Evolutionary conservation across 2,113 vertebrate species (phyloP).

Genomic region (Peromyscus californicus): DNA sequence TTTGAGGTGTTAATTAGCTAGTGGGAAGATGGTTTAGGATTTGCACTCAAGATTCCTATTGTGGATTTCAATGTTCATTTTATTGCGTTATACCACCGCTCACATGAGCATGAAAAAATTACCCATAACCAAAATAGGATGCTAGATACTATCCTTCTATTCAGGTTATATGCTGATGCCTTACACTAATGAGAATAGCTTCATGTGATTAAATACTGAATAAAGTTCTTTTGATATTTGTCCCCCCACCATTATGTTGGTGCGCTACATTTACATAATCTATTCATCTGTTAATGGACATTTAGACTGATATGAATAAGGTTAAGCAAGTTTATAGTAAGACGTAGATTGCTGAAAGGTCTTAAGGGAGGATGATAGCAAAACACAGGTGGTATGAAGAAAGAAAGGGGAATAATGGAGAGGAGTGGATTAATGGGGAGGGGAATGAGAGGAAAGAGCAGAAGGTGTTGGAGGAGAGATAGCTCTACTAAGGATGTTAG

Average conservation of each 20-base stretch:
- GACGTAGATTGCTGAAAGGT: background rate
- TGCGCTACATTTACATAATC: background rate
- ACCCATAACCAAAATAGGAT: background rate
- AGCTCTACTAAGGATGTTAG: background rate
- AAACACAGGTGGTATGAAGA: background rate
- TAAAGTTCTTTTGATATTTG: background rate
- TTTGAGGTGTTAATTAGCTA: background rate
- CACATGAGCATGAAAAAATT: background rate
- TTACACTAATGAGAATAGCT: background rate
- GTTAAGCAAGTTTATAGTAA: background rate
- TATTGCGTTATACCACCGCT: background rate
- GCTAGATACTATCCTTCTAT: background rate
- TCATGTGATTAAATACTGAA: constrained; percentile 8
- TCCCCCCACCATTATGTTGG: background rate
- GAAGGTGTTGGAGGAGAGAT: background rate
- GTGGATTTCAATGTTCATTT: background rate
- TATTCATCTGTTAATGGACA: background rate
- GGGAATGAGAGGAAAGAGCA: background rate
- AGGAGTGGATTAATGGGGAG: background rate
- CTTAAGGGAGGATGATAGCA: background rate
- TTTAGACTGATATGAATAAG: background rate
- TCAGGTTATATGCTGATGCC: background rate
- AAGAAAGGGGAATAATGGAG: background rate
- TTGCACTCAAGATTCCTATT: background rate
- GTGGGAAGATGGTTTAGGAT: background rate